Evolutionary conservation across 64 coral and sea anemone species (phyloP).

Genomic region (Platygyra sinensis): DNA sequence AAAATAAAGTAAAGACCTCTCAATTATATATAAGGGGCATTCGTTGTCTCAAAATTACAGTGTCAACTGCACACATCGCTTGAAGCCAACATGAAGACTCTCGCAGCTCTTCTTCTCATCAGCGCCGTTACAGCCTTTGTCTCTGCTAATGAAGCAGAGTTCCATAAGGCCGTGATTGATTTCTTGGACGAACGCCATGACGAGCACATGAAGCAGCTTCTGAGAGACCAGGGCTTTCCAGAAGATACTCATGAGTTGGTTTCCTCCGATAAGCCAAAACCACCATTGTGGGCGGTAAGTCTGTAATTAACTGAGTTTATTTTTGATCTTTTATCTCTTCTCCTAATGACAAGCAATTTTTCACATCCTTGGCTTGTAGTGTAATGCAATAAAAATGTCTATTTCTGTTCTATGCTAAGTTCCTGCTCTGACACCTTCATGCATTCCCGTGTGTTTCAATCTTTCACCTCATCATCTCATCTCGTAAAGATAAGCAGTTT

Average conservation of each 20-base stretch:
- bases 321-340: too few species aligned
- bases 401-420: too few species aligned
- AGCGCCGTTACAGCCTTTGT: neutral
- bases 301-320: too few species aligned
- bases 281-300: neutral
- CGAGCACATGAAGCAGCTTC: neutral
- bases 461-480: too few species aligned
- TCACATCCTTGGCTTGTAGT: too few species aligned
- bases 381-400: too few species aligned
- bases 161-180: neutral
- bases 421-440: too few species aligned
- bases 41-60: neutral
- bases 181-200: constrained; percentile 22
- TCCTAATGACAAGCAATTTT: too few species aligned
- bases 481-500: too few species aligned
- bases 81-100: constrained; percentile 26
- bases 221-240: constrained; percentile 10
- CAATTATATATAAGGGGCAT: neutral
- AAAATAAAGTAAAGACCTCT: too few species aligned
- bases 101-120: neutral
- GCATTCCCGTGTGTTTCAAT: too few species aligned
- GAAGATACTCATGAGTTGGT: neutral
- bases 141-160: neutral
- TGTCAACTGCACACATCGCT: constrained; percentile 13
- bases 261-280: neutral